These are phyloP conservation scores for Lampris incognitus DNA, from an alignment of 2,113 vertebrate genomes.

Conservation along the genomic window DNA sequence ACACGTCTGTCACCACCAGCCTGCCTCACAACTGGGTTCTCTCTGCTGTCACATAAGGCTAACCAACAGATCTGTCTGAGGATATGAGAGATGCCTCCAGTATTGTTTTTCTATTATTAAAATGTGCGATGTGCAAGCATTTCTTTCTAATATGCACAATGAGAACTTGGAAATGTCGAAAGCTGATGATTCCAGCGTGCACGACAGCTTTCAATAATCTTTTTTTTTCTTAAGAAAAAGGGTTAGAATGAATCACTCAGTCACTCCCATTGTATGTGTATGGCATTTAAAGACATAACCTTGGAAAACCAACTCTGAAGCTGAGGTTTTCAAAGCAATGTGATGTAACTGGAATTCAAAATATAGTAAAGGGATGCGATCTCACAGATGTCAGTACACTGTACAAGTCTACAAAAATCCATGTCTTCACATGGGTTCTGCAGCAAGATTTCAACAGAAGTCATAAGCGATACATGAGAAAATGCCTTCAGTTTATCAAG, in stretches of 20 bases:
- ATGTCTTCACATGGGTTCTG: conserved; percentile 16
- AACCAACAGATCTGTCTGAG: conserved; percentile 64
- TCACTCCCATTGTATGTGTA: not conserved
- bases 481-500: conserved; percentile 37
- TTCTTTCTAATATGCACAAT: conserved; percentile 39
- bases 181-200: conserved; percentile 47
- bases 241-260: conserved; percentile 27
- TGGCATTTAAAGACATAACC: conserved; percentile 32
- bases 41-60: conserved; percentile 53
- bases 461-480: conserved; percentile 11
- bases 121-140: conserved; percentile 59
- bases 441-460: conserved; percentile 1
- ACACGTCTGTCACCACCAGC: not conserved
- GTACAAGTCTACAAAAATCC: not conserved
- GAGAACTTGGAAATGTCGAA: conserved; percentile 56
- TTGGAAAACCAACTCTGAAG: not conserved
- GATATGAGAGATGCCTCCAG: conserved; percentile 68
- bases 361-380: not conserved
- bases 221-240: conserved; percentile 9
- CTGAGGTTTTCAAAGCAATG: conserved; percentile 13
- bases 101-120: conserved; percentile 70
- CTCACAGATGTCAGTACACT: conserved; percentile 1
- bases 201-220: conserved; percentile 65
- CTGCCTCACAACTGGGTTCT: conserved; percentile 31
- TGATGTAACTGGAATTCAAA: conserved; percentile 27